These are phyloP conservation scores for Artemia sinica DNA, from an alignment of 2,888 invertebrate genomes.

Conservation along the genomic window DNA sequence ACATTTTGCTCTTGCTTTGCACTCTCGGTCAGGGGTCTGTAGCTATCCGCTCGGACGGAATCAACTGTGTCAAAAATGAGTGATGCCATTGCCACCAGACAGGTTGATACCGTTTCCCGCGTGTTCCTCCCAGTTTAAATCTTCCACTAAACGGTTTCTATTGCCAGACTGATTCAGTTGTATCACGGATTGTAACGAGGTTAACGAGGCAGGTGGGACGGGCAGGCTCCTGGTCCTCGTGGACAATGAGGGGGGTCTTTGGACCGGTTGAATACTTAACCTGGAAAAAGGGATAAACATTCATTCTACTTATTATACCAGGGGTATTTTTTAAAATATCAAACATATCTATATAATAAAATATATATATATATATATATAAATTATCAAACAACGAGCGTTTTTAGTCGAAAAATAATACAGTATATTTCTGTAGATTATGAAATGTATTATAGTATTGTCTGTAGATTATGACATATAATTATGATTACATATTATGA, in stretches of 20 bases:
- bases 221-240: neutral
- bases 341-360: too few relatives aligned
- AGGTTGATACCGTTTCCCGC: constrained; percentile 13
- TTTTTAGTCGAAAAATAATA: too few relatives aligned
- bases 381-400: too few relatives aligned
- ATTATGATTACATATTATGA: too few relatives aligned
- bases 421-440: too few relatives aligned
- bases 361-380: too few relatives aligned
- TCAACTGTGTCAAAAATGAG: constrained; percentile 12
- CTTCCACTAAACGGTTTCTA: neutral
- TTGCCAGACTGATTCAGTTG: constrained; percentile 1
- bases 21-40: constrained; percentile 5
- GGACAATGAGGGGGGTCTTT: neutral
- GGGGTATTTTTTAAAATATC: too few relatives aligned
- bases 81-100: constrained; percentile 12
- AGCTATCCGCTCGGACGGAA: constrained; percentile 12
- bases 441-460: too few relatives aligned
- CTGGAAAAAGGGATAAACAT: too few relatives aligned
- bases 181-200: neutral
- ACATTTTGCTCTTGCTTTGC: neutral
- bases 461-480: too few relatives aligned
- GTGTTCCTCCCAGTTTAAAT: constrained; percentile 14
- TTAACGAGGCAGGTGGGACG: constrained; percentile 7
- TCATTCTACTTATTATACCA: too few relatives aligned
- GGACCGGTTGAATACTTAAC: too few relatives aligned